Evolutionary conservation across 2,888 invertebrate genomes (phyloP).

Genomic region (Cheilosia scutellata): DNA sequence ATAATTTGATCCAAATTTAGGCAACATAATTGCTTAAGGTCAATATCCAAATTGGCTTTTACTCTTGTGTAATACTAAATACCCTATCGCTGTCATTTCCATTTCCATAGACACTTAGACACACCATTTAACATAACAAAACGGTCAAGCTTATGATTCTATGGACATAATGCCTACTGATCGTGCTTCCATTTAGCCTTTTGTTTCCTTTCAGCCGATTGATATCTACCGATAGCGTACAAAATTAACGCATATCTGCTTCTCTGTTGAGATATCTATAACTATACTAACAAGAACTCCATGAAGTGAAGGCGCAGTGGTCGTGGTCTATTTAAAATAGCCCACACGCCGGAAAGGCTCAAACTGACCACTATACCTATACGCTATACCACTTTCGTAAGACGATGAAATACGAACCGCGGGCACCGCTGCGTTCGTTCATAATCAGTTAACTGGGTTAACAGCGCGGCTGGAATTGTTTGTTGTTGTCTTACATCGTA

Average conservation of each 20-base stretch:
- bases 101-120: slow-evolving; percentile 5
- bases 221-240: slow-evolving; percentile 57
- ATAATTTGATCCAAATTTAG: slow-evolving; percentile 56
- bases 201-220: slow-evolving; percentile 46
- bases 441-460: slow-evolving; percentile 76
- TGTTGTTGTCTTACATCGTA: slow-evolving; percentile 44
- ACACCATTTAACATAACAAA: slow-evolving; percentile 44
- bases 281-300: slow-evolving; percentile 35
- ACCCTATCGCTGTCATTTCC: slow-evolving; percentile 20
- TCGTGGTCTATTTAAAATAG: slow-evolving; percentile 72
- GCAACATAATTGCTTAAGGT: slow-evolving; percentile 66
- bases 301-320: slow-evolving; percentile 44
- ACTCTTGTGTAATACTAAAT: slow-evolving; percentile 55
- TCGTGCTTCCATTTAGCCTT: slow-evolving; percentile 36
- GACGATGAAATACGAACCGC: slow-evolving; percentile 56
- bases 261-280: slow-evolving; percentile 29
- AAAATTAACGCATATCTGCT: slow-evolving; percentile 26
- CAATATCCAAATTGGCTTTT: slow-evolving; percentile 64
- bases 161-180: slow-evolving; percentile 23
- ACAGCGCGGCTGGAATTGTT: slow-evolving; percentile 67
- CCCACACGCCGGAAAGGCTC: slow-evolving; percentile 67
- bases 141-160: slow-evolving; percentile 31
- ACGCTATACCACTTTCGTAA: slow-evolving; percentile 59
- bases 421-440: slow-evolving; percentile 51
- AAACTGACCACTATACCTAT: slow-evolving; percentile 62